Percentiles rank a stretch among this genome's conserved stretches.
Evolutionary conservation across 2,113 vertebrate genomes (phyloP).

Genomic region (Herpailurus yagouaroundi): DNA sequence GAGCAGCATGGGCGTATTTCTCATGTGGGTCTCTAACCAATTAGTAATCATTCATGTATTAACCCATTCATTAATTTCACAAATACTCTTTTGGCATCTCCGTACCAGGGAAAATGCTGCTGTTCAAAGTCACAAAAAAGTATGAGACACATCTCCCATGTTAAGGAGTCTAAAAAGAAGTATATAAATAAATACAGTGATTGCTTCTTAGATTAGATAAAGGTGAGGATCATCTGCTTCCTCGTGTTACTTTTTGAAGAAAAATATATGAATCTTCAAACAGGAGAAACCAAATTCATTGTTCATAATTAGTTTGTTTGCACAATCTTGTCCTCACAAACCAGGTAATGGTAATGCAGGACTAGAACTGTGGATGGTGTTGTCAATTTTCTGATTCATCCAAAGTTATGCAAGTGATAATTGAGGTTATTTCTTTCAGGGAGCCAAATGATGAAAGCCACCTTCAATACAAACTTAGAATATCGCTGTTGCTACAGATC

Average conservation of each 20-base stretch:
- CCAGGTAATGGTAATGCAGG: no score
- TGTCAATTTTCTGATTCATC: conserved; percentile 2
- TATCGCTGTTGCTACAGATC: background rate
- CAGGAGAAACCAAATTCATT: background rate
- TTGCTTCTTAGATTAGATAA: conserved; percentile 10
- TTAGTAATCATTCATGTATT: background rate
- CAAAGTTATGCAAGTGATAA: background rate
- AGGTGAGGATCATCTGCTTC: background rate
- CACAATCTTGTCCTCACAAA: background rate
- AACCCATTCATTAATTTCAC: background rate
- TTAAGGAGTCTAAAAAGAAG: background rate
- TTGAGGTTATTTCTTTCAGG: background rate
- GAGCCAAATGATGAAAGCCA: background rate
- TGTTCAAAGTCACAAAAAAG: background rate
- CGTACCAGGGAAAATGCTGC: background rate
- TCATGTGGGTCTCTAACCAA: background rate
- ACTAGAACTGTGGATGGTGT: background rate
- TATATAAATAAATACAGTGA: background rate
- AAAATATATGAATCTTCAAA: background rate
- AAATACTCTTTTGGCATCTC: background rate
- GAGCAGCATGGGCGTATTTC: background rate
- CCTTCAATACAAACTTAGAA: background rate
- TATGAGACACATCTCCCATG: background rate
- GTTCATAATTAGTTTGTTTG: background rate
- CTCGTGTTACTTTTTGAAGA: background rate